Evolutionary conservation across 2,888 invertebrate genomes (phyloP).

Genomic region (Gymnoscelis rufifasciata): DNA sequence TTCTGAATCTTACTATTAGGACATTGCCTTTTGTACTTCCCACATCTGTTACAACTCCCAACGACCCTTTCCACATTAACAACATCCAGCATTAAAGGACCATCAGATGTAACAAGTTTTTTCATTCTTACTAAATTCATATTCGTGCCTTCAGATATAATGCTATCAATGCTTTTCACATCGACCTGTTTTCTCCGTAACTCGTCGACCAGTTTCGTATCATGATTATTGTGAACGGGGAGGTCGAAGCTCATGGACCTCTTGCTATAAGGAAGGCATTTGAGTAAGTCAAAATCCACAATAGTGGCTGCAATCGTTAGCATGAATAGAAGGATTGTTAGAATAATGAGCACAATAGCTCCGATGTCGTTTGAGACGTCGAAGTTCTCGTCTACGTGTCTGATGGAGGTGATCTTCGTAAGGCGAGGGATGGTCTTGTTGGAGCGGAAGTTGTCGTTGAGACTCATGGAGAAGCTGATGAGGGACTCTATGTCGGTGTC

Average conservation of each 20-base stretch:
- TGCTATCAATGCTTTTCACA: slow-evolving; percentile 35
- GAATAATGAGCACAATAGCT: slow-evolving; percentile 48
- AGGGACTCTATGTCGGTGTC: slow-evolving; percentile 62
- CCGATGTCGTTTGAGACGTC: slow-evolving; percentile 47
- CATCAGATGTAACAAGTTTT: slow-evolving; percentile 34
- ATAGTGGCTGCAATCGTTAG: slow-evolving; percentile 62
- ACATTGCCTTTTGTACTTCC: slow-evolving; percentile 67
- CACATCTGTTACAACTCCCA: slow-evolving; percentile 61
- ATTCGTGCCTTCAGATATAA: slow-evolving; percentile 42
- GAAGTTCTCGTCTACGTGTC: slow-evolving; percentile 47
- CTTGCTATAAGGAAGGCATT: slow-evolving; percentile 42
- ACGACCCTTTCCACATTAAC: slow-evolving; percentile 51
- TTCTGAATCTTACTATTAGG: slow-evolving; percentile 39
- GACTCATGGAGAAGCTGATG: slow-evolving; percentile 68
- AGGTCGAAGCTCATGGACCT: slow-evolving; percentile 58
- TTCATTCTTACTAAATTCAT: slow-evolving; percentile 52
- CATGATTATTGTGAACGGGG: slow-evolving; percentile 53
- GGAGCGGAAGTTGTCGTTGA: slow-evolving; percentile 60
- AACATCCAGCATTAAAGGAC: slow-evolving; percentile 63
- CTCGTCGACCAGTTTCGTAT: slow-evolving; percentile 33
- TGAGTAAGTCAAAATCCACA: slow-evolving; percentile 60
- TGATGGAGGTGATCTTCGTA: slow-evolving; percentile 47
- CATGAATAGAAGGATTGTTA: slow-evolving; percentile 46
- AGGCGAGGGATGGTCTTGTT: slow-evolving; percentile 56
- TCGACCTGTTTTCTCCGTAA: slow-evolving; percentile 33